Conservation (phyloP, 2,888 invertebrate species). For the Polymixis lichenea region DNA sequence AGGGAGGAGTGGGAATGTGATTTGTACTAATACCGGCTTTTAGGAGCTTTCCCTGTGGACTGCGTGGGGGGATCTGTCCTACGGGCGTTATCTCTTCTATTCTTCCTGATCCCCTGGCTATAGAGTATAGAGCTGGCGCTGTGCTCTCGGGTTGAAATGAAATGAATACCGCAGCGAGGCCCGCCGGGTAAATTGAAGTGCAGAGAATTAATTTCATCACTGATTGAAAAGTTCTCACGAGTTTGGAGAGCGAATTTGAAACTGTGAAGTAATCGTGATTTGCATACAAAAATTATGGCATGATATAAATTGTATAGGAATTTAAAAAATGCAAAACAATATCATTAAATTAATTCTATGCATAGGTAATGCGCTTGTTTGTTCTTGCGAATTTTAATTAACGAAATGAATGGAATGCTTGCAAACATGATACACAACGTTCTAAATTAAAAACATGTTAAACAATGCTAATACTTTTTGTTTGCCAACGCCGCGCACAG, state of each 20-base stretch:
- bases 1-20: slow-evolving; percentile 73
- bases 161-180: slow-evolving; percentile 77
- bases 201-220: slow-evolving; percentile 79
- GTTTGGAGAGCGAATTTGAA: slow-evolving; percentile 43
- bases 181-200: slow-evolving; percentile 75
- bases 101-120: slow-evolving; percentile 70
- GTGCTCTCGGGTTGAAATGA: slow-evolving; percentile 74
- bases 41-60: slow-evolving; percentile 75
- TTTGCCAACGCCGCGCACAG: neutral
- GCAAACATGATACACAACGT: neutral
- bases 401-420: slow-evolving; percentile 9
- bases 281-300: slow-evolving; percentile 20
- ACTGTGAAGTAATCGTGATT: slow-evolving; percentile 33
- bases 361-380: neutral
- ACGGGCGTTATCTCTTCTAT: slow-evolving; percentile 73
- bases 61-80: slow-evolving; percentile 71
- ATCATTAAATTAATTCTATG: slow-evolving; percentile 4
- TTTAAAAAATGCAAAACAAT: neutral
- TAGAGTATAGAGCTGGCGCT: slow-evolving; percentile 69
- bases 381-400: slow-evolving; percentile 25
- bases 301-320: neutral
- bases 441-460: slow-evolving; percentile 37
- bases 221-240: slow-evolving; percentile 79
- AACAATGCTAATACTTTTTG: slow-evolving; percentile 47
- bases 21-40: slow-evolving; percentile 80